phyloP scores from a whole-genome alignment of 1,140 invertebrate species.

The Stenopsyche tienmushanensis region DNA sequence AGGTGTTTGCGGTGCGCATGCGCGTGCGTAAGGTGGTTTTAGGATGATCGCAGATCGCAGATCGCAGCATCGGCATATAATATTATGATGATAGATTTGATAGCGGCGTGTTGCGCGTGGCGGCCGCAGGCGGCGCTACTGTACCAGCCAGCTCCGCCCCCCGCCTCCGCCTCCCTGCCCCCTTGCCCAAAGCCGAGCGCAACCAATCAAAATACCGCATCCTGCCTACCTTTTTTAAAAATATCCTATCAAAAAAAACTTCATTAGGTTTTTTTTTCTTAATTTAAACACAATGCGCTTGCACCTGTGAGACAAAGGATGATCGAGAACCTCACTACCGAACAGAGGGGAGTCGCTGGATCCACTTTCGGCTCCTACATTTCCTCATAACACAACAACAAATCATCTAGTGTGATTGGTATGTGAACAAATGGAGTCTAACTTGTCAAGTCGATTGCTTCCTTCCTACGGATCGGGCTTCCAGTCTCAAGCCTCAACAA shows the following conservation, averaged over 20 bases:
- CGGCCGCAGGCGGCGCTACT: constrained; percentile 39
- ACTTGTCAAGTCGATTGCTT: no score
- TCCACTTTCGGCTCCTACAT: no score
- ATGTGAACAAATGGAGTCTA: no score
- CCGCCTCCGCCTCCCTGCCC: no score
- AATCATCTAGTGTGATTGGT: no score
- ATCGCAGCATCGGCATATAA: not conserved
- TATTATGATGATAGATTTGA: constrained; percentile 40
- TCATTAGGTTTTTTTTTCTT: not conserved
- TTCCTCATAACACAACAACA: no score
- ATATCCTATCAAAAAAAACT: not conserved
- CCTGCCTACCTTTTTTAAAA: not conserved
- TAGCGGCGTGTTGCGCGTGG: constrained; percentile 22
- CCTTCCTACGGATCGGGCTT: no score
- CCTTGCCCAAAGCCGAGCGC: no score
- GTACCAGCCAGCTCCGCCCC: constrained; percentile 6
- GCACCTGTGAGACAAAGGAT: not conserved
- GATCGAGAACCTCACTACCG: not conserved
- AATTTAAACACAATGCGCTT: not conserved
- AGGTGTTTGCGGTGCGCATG: not conserved
- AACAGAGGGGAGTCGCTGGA: no score
- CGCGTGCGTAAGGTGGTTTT: not conserved
- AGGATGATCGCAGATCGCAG: not conserved
- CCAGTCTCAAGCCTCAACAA: no score
- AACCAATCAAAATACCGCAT: not conserved